Conservation (phyloP, 2,113 vertebrate genomes). For the Plectropomus leopardus region DNA sequence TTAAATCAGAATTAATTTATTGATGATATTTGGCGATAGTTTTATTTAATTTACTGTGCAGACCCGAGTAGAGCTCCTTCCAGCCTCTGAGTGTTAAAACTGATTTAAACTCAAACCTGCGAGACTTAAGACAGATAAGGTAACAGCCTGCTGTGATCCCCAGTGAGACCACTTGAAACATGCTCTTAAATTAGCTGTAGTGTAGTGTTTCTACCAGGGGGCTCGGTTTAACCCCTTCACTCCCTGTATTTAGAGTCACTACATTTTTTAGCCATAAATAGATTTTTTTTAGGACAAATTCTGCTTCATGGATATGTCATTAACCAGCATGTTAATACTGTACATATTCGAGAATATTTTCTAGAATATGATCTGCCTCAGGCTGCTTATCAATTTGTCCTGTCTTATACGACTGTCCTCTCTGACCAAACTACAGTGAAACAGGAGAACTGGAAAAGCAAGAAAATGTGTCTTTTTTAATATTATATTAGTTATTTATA, state of each 20-base stretch:
- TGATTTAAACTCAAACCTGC: neutral
- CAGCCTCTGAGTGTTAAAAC: neutral
- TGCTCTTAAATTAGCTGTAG: slow-evolving; percentile 53
- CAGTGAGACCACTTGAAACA: neutral
- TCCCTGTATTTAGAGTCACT: neutral
- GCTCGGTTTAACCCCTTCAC: neutral
- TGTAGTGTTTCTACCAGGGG: slow-evolving; percentile 24
- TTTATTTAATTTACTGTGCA: too few species aligned
- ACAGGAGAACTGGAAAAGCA: too few species aligned
- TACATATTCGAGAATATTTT: neutral
- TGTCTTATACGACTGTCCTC: neutral
- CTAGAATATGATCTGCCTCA: neutral
- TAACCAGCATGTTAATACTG: neutral
- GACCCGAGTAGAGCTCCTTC: neutral
- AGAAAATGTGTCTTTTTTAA: neutral
- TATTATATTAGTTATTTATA: neutral
- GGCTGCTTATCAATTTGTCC: neutral
- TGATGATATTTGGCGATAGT: too few species aligned
- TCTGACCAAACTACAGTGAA: too few species aligned
- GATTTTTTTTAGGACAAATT: neutral
- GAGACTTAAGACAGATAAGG: neutral
- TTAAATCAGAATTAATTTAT: too few species aligned
- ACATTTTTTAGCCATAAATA: neutral
- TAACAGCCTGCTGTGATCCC: neutral
- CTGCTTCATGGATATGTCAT: neutral